Base-by-base conservation (phyloP, 2,888 invertebrate species). In the Listrodromus nycthemerus region DNA sequence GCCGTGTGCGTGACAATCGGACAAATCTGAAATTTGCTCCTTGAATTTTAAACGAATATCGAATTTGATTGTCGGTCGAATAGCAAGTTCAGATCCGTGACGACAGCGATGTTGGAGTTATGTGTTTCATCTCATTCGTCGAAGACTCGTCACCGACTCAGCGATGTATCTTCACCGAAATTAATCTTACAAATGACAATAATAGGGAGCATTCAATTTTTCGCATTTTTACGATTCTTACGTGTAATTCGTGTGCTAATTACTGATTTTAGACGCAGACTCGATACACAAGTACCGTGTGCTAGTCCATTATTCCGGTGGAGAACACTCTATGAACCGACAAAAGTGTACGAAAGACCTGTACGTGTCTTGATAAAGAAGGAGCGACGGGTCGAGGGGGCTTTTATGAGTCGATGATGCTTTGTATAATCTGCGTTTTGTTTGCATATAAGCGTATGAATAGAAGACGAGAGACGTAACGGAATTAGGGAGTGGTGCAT, bases 201-300 rank as follows among this genome's bases (percentile, higher is more conserved):
- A 30, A 16, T 16, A 24, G 13, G 13, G 5, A 58, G 58, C 58
- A 58, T 58, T 5, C 2, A 24, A 55, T 55, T 24, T 8, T n/a
- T 24, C 1, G n/a, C 16, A 13, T 3, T 27, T 30, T 4, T 30
- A 10, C 2, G 3, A n/a, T 48, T 27, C 33, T 52, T 50, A 30
- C 16, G 13, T 33, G 13, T 48, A 27, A 63, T 41, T 65, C 10
- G 2, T 55, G 24, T 67, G 58, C 13, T 48, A 77, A 77, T 69
- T 61, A 69, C 69, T 77, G 33, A 58, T 48, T 77, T 77, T 69
- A 69, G 69, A 69, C 69, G 30, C 13, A n/a, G 58, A 19, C 61
- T 45, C 61, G n/a, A 27, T 37, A 21, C 13, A 33, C 41, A 6
- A n/a, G n/a, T 73, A 37, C 27, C 61, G 30, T 74, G 63, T 2